phyloP scores from a whole-genome alignment of 2,113 vertebrate species.

The Zapus hudsonius region DNA sequence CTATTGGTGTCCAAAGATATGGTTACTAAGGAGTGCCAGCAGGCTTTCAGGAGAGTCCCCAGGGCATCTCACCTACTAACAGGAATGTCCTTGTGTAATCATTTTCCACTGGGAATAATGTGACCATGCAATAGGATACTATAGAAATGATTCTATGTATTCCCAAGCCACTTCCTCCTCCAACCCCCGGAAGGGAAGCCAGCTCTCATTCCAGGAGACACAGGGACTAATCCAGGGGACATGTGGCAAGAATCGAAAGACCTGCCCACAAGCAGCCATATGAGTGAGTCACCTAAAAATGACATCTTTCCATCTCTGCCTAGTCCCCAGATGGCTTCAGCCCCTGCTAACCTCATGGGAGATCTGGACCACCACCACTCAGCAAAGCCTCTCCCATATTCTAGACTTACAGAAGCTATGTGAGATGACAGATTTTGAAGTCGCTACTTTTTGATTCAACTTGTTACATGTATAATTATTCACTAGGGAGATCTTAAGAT shows the following conservation, averaged over 20 bases:
- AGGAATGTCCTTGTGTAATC: neutral
- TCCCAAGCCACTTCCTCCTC: neutral
- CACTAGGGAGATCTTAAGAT: neutral
- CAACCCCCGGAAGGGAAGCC: neutral
- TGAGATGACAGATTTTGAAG: neutral
- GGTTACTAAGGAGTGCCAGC: no score
- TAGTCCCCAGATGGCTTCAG: neutral
- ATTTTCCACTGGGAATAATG: no score
- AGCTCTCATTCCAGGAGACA: neutral
- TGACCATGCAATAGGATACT: neutral
- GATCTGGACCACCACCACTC: neutral
- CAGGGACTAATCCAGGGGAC: neutral
- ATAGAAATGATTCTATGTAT: neutral
- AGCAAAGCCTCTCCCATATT: neutral
- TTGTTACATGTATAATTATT: neutral
- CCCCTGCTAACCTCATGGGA: neutral
- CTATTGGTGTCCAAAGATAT: no score
- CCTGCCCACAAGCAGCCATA: neutral
- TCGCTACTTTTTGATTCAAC: neutral
- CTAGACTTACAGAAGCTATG: neutral
- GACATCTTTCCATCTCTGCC: neutral
- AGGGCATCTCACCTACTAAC: neutral
- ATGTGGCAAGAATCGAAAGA: neutral
- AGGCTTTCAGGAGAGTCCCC: neutral
- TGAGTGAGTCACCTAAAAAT: neutral